Base-by-base conservation (phyloP, 2,113 vertebrate species). In the Tychaedon coryphoeus region DNA sequence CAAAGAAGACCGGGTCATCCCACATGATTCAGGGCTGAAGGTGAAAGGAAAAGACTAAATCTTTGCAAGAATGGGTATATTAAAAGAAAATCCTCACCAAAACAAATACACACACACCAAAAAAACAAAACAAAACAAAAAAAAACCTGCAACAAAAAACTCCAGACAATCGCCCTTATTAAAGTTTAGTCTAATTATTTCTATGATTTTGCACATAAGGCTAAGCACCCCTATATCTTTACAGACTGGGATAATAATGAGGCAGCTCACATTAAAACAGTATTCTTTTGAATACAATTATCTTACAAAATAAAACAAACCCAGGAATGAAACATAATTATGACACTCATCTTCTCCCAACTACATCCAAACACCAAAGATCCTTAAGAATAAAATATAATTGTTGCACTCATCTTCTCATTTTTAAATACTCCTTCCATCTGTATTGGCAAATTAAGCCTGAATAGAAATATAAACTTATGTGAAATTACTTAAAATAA, bases 371-470 rank as follows among this genome's bases (percentile, higher is more conserved):
- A 66, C 3, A 70, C 25, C 2, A 69, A 69, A 73, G 28, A 72
- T 14, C 12, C 29, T 84, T 74, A 79, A 91, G n/a, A 89, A 72
- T 75, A 86, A 79, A 91, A 88, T 74, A 77, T 13, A 75, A 73
- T 72, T n/a, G 53, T 28, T 87, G 25, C 5, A 33, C 3, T 87
- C 34, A 84, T 89, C 26, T 33, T 70, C 45, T 56, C 26, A 64
- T 20, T 92, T 89, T 80, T 56, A 96, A 97, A 80, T 91, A 83
- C 11, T 53, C 12, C 53, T 83, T 88, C 74, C 19, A 38, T 80
- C 33, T 69, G 10, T 58, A 86, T 16, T 60, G 19, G 18, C 28
- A 96, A 95, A 92, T 72, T 86, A 93, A 77, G 22, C 12, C 58
- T 81, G 25, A 64, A 57, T 11, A 61, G 23, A 87, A 95, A 75